Evolutionary conservation across 2,113 vertebrate genomes (phyloP).

Genomic region (Pipra filicauda): DNA sequence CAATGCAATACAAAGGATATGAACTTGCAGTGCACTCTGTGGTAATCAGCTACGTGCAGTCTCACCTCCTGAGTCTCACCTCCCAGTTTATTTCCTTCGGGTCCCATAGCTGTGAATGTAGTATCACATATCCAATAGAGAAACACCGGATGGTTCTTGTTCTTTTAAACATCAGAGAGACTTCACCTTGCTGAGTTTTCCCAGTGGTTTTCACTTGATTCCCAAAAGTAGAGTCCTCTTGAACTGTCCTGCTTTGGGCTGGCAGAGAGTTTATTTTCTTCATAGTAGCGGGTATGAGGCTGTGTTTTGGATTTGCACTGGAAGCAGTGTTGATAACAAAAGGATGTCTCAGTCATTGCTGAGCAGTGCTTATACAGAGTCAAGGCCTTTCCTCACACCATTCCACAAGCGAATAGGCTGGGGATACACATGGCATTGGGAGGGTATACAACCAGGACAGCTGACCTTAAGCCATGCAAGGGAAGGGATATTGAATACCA

Average conservation of each 20-base stretch:
- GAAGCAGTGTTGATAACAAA: neutral
- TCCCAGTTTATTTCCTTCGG: neutral
- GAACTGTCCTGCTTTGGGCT: neutral
- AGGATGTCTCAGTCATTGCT: neutral
- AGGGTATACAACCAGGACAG: neutral
- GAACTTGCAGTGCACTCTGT: neutral
- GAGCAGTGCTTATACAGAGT: neutral
- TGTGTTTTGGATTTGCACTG: neutral
- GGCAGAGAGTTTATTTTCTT: neutral
- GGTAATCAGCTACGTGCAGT: neutral
- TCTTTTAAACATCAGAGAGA: neutral
- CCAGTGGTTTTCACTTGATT: neutral
- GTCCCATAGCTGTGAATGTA: neutral
- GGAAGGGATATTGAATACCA: neutral
- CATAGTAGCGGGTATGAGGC: neutral
- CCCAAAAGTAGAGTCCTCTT: neutral
- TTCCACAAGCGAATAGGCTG: neutral
- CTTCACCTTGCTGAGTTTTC: neutral
- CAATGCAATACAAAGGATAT: neutral
- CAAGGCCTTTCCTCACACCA: neutral
- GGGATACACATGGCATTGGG: neutral
- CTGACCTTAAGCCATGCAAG: neutral
- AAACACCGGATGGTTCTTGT: neutral
- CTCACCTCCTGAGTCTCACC: neutral
- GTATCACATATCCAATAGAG: fast-evolving